Evolutionary conservation across 2,888 invertebrate species (phyloP).

Genomic region (Branchipolynoe longqiensis): DNA sequence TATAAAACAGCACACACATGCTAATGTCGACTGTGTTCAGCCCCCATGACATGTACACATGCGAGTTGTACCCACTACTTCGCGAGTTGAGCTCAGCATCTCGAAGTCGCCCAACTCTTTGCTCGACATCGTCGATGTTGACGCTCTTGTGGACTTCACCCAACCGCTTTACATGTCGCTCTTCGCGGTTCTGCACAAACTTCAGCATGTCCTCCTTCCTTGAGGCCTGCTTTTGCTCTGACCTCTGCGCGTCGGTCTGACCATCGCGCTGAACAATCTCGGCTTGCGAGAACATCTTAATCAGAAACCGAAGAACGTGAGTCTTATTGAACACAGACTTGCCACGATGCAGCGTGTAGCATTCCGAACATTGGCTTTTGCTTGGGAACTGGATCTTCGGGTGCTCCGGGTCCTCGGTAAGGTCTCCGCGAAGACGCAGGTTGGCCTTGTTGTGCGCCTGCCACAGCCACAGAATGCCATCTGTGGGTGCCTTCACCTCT

Average conservation of each 20-base stretch:
- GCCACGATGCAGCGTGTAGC: conserved; percentile 65
- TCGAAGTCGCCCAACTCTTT: not conserved
- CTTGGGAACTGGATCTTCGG: conserved; percentile 95
- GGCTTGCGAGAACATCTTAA: not conserved
- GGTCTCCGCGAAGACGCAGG: conserved; percentile 91
- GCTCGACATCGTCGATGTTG: not conserved
- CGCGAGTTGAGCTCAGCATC: not conserved
- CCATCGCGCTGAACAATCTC: not conserved
- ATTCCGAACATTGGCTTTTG: conserved; percentile 85
- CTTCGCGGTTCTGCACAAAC: not conserved
- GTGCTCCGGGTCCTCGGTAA: conserved; percentile 92
- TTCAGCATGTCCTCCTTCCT: not conserved
- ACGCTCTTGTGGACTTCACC: not conserved
- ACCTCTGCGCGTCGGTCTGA: not conserved
- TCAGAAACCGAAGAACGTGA: conserved; percentile 50
- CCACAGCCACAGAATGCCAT: conserved; percentile 93
- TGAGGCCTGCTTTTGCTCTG: not conserved
- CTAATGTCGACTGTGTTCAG: conserved; percentile 75
- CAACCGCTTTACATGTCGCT: not conserved
- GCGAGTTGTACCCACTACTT: not conserved
- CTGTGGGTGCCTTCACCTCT: conserved; percentile 77
- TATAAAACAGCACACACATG: conserved; percentile 77
- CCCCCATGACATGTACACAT: conserved; percentile 40
- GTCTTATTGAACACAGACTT: conserved; percentile 28
- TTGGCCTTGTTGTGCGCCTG: conserved; percentile 94